Evolutionary conservation across 2,888 invertebrate genomes (phyloP), one percentile per base, ranked within the genome.

Genomic region (Andrena dorsata): DNA sequence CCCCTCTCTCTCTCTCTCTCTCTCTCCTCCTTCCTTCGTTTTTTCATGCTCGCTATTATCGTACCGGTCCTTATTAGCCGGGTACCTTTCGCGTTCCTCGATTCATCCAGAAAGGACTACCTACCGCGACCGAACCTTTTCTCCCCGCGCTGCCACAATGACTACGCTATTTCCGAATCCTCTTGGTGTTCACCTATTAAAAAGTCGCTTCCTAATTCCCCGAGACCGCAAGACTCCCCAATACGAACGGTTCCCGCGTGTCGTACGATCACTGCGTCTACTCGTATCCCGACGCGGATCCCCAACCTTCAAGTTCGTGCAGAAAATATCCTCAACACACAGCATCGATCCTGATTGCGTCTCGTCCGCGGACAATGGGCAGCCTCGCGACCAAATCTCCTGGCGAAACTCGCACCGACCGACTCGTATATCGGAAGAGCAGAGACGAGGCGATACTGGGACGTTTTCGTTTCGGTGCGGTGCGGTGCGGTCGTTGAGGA

Each of bases 21-120:
- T 70, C 58, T 28, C 28, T 28, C 65, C 65, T 74, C 56, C 73
- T 60, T 23, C 32, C 47, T 49, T 65, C 28, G 60, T 68, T 80
- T 65, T 66, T 75, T 63, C 60, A 28, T 73, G 69, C 74, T 72
- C 76, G 85, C 84, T 84, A 88, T 89, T 90, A 89, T 88, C 89
- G 84, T 85, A 70, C 77, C 79, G 79, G 71, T 75, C 80, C 88
- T 88, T 84, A 83, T 88, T 88, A 84, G 79, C 81, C 76, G 23
- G 73, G 56, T 80, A 70, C 84, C 86, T 82, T 81, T 70, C 78
- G 71, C 82, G 79, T 65, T 81, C 56, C 66, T 49, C 60, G 75
- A 58, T 64, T 66, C 73, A 65, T 71, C 75, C 69, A 64, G 75
- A 58, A 70, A 72, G 53, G 81, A 72, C 85, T 83, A 78, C 84